phyloP scores from a whole-genome alignment of 2,113 vertebrate species.

The Rhinoderma darwinii region DNA sequence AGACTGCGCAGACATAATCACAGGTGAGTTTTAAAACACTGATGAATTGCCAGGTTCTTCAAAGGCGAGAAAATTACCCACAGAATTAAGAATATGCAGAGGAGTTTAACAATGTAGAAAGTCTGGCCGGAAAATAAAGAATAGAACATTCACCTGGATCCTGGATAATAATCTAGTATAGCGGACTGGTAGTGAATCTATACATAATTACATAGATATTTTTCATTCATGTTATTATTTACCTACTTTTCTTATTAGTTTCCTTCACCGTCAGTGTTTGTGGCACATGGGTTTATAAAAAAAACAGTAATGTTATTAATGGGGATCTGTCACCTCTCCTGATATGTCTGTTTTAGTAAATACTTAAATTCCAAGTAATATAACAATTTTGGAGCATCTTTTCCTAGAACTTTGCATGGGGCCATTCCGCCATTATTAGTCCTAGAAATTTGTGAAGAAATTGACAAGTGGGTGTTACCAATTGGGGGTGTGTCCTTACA shows the following conservation, averaged over 20 bases:
- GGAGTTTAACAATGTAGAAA: neutral
- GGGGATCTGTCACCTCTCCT: no score
- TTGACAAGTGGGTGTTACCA: no score
- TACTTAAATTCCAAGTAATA: no score
- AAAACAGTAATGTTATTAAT: no score
- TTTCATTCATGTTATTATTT: neutral
- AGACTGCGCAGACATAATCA: neutral
- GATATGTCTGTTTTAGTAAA: no score
- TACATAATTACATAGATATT: neutral
- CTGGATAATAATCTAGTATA: neutral
- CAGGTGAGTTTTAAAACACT: slow-evolving; percentile 5
- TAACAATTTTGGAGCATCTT: no score
- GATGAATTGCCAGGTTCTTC: slow-evolving; percentile 26
- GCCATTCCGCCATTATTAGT: no score
- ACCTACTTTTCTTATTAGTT: neutral
- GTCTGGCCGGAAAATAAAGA: neutral
- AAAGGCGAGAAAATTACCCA: slow-evolving; percentile 28
- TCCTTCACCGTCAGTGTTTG: no score
- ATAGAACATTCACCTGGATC: neutral
- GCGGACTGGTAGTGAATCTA: neutral
- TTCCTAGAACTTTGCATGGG: no score
- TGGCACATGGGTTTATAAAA: no score
- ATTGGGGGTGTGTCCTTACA: no score
- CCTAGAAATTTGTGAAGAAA: no score
- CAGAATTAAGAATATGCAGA: slow-evolving; percentile 22